Evolutionary conservation across 2,888 invertebrate species (phyloP).

Genomic region (Drosophila neonasuta): DNA sequence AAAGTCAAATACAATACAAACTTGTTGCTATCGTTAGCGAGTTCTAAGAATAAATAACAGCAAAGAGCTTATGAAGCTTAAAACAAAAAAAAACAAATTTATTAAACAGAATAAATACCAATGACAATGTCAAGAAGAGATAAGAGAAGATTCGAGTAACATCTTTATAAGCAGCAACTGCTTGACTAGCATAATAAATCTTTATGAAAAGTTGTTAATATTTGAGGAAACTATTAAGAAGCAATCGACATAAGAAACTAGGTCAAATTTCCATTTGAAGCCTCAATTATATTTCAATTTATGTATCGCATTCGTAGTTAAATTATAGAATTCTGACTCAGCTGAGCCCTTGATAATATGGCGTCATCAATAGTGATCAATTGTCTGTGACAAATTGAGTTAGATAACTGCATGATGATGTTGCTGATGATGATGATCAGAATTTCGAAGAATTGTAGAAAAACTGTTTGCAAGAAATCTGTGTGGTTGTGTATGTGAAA

Average conservation of each 20-base stretch:
- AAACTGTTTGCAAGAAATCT: slow-evolving; percentile 14
- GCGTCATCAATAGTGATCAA: slow-evolving; percentile 74
- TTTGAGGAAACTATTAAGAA: slow-evolving; percentile 48
- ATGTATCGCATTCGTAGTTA: slow-evolving; percentile 9
- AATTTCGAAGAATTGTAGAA: slow-evolving; percentile 10
- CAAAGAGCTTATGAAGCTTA: slow-evolving; percentile 1
- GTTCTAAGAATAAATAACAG: slow-evolving; percentile 14
- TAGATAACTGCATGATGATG: slow-evolving; percentile 24
- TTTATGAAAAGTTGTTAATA: slow-evolving; percentile 17
- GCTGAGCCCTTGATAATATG: slow-evolving; percentile 41
- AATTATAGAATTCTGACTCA: slow-evolving; percentile 34
- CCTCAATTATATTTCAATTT: slow-evolving; percentile 39
- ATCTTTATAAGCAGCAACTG: not conserved
- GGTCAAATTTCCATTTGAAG: slow-evolving; percentile 64
- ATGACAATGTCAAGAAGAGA: slow-evolving; percentile 13
- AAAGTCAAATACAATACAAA: slow-evolving; percentile 4
- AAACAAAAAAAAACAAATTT: slow-evolving; percentile 30
- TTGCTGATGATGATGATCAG: not conserved
- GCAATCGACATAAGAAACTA: slow-evolving; percentile 41
- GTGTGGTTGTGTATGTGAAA: not conserved
- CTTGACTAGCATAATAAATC: slow-evolving; percentile 9
- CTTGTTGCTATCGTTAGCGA: not conserved
- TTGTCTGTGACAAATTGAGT: slow-evolving; percentile 73
- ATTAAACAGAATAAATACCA: slow-evolving; percentile 2
- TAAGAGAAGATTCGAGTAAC: slow-evolving; percentile 10